phyloP scores from a whole-genome alignment of 2,113 vertebrate genomes.

The Chrysemys picta region DNA sequence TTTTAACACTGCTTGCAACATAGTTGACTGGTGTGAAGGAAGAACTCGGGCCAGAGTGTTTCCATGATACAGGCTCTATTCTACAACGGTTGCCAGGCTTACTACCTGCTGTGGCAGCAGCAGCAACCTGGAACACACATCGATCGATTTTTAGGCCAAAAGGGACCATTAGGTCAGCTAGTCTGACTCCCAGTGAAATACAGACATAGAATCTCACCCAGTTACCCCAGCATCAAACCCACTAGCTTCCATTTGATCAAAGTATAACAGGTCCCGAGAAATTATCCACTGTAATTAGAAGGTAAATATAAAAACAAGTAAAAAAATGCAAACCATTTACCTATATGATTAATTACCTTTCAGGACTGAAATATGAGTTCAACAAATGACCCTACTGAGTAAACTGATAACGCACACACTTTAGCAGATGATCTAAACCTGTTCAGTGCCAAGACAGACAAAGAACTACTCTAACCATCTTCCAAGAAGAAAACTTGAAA shows the following conservation, averaged over 20 bases:
- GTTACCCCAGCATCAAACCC: not conserved
- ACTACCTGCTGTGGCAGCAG: not conserved
- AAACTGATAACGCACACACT: constrained; percentile 43
- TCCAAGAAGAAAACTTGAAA: constrained; percentile 38
- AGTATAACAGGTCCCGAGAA: constrained; percentile 33
- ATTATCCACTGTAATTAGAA: constrained; percentile 39
- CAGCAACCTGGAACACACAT: not conserved
- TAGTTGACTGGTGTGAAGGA: not conserved
- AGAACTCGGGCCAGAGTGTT: not conserved
- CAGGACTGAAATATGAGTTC: constrained; percentile 64
- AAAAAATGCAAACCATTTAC: constrained; percentile 33
- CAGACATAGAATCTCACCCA: not conserved
- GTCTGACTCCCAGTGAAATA: not conserved
- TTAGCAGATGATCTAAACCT: constrained; percentile 57
- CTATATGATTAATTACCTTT: constrained; percentile 70
- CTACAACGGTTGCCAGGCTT: not conserved
- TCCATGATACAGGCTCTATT: not conserved
- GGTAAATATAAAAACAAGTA: constrained; percentile 33
- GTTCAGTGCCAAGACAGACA: constrained; percentile 63
- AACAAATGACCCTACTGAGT: constrained; percentile 65
- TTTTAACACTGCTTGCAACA: not conserved
- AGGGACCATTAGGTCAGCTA: not conserved
- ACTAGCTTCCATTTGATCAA: not conserved
- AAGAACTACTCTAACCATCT: not conserved
- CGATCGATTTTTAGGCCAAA: not conserved